A percentile compares a stretch with the other conserved stretches of the same genome.
Evolutionary conservation across 2,888 invertebrate species (phyloP).

Genomic region (Cheilosia grossa): DNA sequence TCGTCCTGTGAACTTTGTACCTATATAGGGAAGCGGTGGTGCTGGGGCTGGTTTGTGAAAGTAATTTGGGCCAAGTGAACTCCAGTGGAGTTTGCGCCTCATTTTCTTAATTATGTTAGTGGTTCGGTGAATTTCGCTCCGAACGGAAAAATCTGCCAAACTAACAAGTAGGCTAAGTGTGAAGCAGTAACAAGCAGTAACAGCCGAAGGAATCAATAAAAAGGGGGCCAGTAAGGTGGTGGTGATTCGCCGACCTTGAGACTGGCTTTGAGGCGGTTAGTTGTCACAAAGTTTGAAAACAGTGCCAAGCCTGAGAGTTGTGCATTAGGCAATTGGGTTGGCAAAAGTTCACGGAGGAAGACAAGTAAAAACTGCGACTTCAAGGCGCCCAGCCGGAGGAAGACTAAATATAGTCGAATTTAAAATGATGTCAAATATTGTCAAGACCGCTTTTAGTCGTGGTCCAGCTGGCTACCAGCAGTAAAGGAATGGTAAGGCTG

Average conservation of each 20-base stretch:
- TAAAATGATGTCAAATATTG: too few relatives aligned
- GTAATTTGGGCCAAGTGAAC: conserved; percentile 52
- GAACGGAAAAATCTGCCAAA: conserved; percentile 1
- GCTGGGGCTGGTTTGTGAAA: conserved; percentile 28
- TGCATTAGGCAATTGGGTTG: too few relatives aligned
- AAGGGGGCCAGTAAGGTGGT: not conserved
- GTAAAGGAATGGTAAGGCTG: too few relatives aligned
- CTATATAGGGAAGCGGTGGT: not conserved
- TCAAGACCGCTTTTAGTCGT: too few relatives aligned
- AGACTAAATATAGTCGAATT: too few relatives aligned
- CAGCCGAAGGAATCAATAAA: not conserved
- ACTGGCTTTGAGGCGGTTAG: not conserved
- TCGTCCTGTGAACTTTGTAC: conserved; percentile 33
- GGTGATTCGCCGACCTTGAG: not conserved
- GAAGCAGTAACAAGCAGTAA: not conserved
- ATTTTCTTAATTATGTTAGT: conserved; percentile 46
- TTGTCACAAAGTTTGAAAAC: too few relatives aligned
- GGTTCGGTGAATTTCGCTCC: conserved; percentile 1
- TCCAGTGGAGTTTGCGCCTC: conserved; percentile 31
- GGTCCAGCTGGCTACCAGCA: too few relatives aligned
- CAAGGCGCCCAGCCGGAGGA: not conserved
- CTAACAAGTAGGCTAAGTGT: not conserved
- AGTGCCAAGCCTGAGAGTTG: too few relatives aligned
- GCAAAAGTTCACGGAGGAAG: too few relatives aligned
- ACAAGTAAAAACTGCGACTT: not conserved